phyloP scores from a whole-genome alignment of 2,888 invertebrate species.

The Doris montereyensis region DNA sequence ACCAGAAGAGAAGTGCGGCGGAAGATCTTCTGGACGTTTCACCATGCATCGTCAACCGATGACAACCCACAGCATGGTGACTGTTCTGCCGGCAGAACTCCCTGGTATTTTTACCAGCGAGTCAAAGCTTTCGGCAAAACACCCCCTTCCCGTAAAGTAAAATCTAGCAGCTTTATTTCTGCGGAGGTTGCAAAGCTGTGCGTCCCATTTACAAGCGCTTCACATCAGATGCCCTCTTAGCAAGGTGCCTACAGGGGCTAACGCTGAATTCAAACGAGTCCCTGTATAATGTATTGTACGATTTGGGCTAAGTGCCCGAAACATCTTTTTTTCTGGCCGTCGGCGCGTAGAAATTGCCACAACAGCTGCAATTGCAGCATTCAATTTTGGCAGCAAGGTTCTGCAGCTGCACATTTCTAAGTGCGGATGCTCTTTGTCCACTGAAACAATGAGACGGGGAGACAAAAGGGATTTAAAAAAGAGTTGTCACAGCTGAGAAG shows the following conservation, averaged over 20 bases:
- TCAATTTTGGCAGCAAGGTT: background rate
- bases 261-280: background rate
- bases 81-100: background rate
- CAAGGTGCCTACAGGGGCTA: background rate
- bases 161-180: background rate
- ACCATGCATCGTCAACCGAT: constrained; percentile 11
- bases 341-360: background rate
- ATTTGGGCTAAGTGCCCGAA: background rate
- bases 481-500: no score
- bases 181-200: background rate
- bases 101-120: constrained; percentile 5
- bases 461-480: no score
- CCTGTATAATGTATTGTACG: background rate
- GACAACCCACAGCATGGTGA: background rate
- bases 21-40: background rate
- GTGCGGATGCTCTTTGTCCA: no score
- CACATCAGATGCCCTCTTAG: background rate
- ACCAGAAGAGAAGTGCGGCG: background rate
- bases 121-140: background rate
- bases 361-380: background rate
- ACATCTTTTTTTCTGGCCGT: background rate
- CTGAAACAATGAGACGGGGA: no score
- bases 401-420: no score
- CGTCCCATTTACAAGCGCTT: background rate
- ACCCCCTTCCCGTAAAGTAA: background rate